phyloP scores from a whole-genome alignment of 2,888 invertebrate species.

The Zonitis immaculata region DNA sequence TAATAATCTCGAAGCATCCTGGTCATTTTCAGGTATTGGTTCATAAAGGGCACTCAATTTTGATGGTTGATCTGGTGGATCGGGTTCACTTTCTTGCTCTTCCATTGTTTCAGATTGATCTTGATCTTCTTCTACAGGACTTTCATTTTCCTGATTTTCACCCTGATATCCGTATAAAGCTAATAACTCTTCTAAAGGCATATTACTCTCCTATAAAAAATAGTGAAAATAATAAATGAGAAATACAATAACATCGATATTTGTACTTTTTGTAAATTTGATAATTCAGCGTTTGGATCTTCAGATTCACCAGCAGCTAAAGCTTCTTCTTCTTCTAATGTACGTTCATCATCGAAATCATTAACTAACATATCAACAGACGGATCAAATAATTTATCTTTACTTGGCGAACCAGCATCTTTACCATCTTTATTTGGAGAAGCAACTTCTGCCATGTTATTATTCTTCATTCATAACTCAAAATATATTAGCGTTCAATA shows the following conservation, averaged over 20 bases:
- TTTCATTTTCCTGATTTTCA: constrained; percentile 45
- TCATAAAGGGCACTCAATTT: constrained; percentile 56
- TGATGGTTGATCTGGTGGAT: constrained; percentile 47
- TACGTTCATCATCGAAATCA: constrained; percentile 96
- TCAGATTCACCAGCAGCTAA: constrained; percentile 79
- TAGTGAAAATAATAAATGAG: not conserved
- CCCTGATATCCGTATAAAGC: constrained; percentile 74
- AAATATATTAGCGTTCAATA: not conserved
- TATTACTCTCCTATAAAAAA: constrained; percentile 74
- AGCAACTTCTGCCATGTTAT: constrained; percentile 45
- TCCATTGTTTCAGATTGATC: constrained; percentile 51
- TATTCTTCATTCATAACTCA: constrained; percentile 30
- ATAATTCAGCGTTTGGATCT: constrained; percentile 84
- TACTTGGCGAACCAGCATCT: constrained; percentile 43
- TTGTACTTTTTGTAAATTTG: constrained; percentile 73
- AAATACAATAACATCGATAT: not conserved
- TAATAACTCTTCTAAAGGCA: constrained; percentile 90
- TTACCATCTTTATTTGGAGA: constrained; percentile 42
- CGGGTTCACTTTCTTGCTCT: constrained; percentile 43
- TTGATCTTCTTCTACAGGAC: constrained; percentile 46
- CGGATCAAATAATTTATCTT: constrained; percentile 76
- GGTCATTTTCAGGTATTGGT: constrained; percentile 47
- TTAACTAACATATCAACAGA: constrained; percentile 95
- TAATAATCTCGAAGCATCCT: constrained; percentile 51
- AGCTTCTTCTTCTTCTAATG: constrained; percentile 95